phyloP scores from a whole-genome alignment of 1,140 invertebrate genomes.

The Rhyzopertha dominica region DNA sequence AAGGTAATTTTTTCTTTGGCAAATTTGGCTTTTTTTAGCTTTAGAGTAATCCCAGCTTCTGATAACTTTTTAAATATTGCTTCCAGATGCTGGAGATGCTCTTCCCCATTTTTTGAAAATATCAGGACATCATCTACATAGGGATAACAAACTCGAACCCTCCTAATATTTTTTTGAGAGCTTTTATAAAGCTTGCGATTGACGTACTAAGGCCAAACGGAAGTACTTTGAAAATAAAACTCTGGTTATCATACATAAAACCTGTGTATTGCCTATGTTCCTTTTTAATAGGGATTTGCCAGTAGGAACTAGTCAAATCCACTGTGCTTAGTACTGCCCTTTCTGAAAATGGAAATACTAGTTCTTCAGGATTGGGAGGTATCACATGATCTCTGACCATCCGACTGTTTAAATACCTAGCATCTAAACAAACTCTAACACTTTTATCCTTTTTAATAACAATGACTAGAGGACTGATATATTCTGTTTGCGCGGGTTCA shows the following conservation, averaged over 20 bases:
- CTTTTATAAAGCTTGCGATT: slow-evolving; percentile 2
- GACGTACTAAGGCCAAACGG: slow-evolving; percentile 5
- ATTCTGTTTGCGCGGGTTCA: slow-evolving; percentile 9
- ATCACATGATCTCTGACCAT: slow-evolving; percentile 11
- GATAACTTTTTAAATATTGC: slow-evolving; percentile 2
- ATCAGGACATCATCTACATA: slow-evolving; percentile 14
- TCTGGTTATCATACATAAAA: slow-evolving; percentile 2
- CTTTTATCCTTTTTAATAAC: slow-evolving; percentile 11
- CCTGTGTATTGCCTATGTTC: slow-evolving; percentile 8
- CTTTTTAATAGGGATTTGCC: slow-evolving; percentile 6
- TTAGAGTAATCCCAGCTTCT: slow-evolving; percentile 1
- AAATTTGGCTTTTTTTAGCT: slow-evolving; percentile 8
- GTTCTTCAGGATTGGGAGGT: slow-evolving; percentile 3
- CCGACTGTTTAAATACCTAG: slow-evolving; percentile 5
- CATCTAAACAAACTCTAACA: slow-evolving; percentile 8
- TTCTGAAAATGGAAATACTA: slow-evolving; percentile 7
- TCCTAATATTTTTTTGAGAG: slow-evolving; percentile 3
- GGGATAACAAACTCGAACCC: not conserved
- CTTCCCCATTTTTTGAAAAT: slow-evolving; percentile 1
- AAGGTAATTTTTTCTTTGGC: not conserved
- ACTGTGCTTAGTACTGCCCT: slow-evolving; percentile 1
- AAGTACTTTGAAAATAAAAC: slow-evolving; percentile 10
- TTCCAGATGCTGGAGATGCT: slow-evolving; percentile 1
- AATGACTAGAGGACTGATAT: slow-evolving; percentile 6
- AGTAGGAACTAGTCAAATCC: slow-evolving; percentile 10